These are phyloP conservation scores for Pandion haliaetus DNA, from an alignment of 2,113 vertebrate genomes.

Conservation along the genomic window DNA sequence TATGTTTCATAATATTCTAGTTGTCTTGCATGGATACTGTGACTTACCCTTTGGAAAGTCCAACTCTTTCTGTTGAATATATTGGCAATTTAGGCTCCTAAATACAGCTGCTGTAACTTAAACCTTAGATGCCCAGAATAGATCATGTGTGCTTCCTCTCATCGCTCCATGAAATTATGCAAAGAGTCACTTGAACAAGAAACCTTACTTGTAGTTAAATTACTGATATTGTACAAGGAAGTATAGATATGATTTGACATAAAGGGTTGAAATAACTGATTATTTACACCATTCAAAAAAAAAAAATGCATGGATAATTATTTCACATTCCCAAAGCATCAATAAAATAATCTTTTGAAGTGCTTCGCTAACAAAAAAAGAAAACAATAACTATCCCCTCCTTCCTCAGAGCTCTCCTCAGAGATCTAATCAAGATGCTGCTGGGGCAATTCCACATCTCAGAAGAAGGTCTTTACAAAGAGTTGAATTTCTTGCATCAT, in stretches of 20 bases:
- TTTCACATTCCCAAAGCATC: constrained; percentile 51
- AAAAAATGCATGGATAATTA: constrained; percentile 24
- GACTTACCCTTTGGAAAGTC: background rate
- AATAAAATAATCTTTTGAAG: constrained; percentile 26
- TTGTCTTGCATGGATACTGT: background rate
- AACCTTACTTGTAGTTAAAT: background rate
- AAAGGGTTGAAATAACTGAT: background rate
- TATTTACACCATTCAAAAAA: background rate
- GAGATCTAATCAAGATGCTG: constrained; percentile 67
- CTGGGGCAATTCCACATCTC: constrained; percentile 65
- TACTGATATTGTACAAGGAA: background rate
- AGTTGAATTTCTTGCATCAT: constrained; percentile 70
- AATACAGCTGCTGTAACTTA: background rate
- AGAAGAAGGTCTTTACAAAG: constrained; percentile 69
- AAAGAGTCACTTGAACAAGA: background rate
- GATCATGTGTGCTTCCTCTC: background rate
- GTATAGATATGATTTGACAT: background rate
- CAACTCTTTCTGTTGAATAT: background rate
- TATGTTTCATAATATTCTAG: constrained; percentile 11
- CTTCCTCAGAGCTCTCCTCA: constrained; percentile 67
- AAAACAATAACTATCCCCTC: constrained; percentile 66
- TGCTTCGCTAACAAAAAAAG: constrained; percentile 49
- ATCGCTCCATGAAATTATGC: background rate
- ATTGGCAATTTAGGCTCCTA: background rate
- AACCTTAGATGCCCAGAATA: background rate